Percentiles rank a stretch among this genome's conserved stretches.
Evolutionary conservation across 2,797 vertebrate species (phyloP).

Genomic region (Benthosema pterotum): DNA sequence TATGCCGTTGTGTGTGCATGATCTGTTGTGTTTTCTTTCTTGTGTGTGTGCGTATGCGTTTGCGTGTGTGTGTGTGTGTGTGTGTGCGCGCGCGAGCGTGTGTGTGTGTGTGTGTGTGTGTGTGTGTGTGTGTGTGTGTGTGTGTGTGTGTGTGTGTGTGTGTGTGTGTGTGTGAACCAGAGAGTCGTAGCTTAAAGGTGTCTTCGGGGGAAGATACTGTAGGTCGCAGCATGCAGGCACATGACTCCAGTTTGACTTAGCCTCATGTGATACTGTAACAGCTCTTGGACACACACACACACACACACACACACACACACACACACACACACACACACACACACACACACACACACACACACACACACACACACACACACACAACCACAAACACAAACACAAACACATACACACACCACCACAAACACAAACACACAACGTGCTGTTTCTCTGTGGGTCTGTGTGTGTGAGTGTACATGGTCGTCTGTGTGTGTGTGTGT

Average conservation of each 20-base stretch:
- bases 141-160: not conserved
- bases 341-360: slow-evolving; percentile 9
- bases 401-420: slow-evolving; percentile 1
- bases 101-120: no score
- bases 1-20: no score
- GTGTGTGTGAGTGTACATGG: no score
- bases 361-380: slow-evolving; percentile 6
- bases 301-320: slow-evolving; percentile 28
- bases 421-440: slow-evolving; percentile 2
- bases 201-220: slow-evolving; percentile 35
- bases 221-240: slow-evolving; percentile 41
- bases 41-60: no score
- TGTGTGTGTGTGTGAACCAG: not conserved
- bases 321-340: slow-evolving; percentile 17
- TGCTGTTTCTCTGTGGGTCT: not conserved
- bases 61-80: no score
- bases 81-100: no score
- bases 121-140: no score
- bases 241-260: slow-evolving; percentile 64
- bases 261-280: slow-evolving; percentile 64
- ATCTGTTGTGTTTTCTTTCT: no score
- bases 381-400: slow-evolving; percentile 8
- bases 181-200: slow-evolving; percentile 31
- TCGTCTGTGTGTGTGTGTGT: no score
- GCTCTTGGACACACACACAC: slow-evolving; percentile 40